A percentile compares a stretch with the other conserved stretches of the same genome.
These are phyloP conservation scores for Microctenopoma lineatum DNA, from an alignment of 2,797 vertebrate species.

Conservation along the genomic window DNA sequence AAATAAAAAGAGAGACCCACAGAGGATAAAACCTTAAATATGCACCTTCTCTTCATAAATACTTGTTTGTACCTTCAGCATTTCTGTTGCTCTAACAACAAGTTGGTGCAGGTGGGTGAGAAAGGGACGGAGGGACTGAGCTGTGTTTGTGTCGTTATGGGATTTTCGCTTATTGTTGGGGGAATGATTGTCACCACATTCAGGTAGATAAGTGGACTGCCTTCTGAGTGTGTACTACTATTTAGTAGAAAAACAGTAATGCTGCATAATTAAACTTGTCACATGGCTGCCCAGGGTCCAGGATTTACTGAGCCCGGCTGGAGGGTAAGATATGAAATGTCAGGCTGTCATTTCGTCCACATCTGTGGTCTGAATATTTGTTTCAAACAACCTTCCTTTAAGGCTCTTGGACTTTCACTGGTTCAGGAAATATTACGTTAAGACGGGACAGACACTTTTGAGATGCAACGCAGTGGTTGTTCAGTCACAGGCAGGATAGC, in stretches of 20 bases:
- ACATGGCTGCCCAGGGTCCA: slow-evolving; percentile 22
- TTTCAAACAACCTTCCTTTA: slow-evolving; percentile 37
- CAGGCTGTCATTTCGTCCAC: slow-evolving; percentile 24
- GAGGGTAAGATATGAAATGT: slow-evolving; percentile 17
- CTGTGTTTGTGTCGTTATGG: slow-evolving; percentile 71
- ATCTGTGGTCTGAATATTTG: slow-evolving; percentile 39
- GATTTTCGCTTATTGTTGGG: slow-evolving; percentile 33
- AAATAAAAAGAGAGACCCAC: slow-evolving; percentile 51
- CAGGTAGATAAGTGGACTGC: slow-evolving; percentile 3
- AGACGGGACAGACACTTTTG: slow-evolving; percentile 31
- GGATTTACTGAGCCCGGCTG: slow-evolving; percentile 19
- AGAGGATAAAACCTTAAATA: slow-evolving; percentile 79
- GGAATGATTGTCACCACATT: slow-evolving; percentile 14
- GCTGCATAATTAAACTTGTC: slow-evolving; percentile 31
- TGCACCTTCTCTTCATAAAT: slow-evolving; percentile 90
- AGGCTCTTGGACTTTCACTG: slow-evolving; percentile 33
- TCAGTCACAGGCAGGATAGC: slow-evolving; percentile 59
- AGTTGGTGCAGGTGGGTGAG: slow-evolving; percentile 60
- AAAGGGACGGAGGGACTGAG: slow-evolving; percentile 36
- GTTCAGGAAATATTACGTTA: slow-evolving; percentile 45
- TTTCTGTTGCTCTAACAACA: slow-evolving; percentile 63
- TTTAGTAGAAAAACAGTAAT: slow-evolving; percentile 23
- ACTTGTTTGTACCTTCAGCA: slow-evolving; percentile 90
- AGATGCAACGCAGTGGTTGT: slow-evolving; percentile 27
- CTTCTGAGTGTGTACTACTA: slow-evolving; percentile 31